Evolutionary conservation across 2,888 invertebrate species (phyloP).

Genomic region (Chymomyza amoena): DNA sequence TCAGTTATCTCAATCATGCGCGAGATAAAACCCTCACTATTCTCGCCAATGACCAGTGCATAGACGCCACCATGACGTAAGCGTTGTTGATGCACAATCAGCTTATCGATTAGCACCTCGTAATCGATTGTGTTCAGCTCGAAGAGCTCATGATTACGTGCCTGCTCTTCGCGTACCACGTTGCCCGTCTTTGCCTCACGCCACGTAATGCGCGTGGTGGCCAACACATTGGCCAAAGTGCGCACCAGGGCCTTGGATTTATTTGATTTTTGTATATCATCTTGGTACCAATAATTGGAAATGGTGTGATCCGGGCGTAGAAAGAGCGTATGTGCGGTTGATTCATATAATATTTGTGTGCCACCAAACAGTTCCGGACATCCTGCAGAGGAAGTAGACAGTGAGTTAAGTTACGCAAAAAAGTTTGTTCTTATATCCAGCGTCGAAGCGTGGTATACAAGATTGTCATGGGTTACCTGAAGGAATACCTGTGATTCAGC

Average conservation of each 20-base stretch:
- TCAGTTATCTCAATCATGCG: constrained; percentile 58
- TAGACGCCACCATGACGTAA: constrained; percentile 76
- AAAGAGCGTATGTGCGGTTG: constrained; percentile 59
- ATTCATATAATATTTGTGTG: constrained; percentile 42
- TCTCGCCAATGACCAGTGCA: constrained; percentile 61
- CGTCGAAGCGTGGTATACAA: too few relatives aligned
- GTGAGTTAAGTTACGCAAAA: too few relatives aligned
- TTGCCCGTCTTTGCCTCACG: constrained; percentile 36
- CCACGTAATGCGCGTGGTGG: constrained; percentile 54
- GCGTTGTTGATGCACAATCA: constrained; percentile 23
- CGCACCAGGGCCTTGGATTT: constrained; percentile 65
- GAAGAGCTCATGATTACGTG: constrained; percentile 47
- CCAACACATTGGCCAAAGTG: constrained; percentile 61
- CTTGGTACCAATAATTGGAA: constrained; percentile 56
- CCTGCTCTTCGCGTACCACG: constrained; percentile 38
- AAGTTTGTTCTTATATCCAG: too few relatives aligned
- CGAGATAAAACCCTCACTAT: constrained; percentile 17
- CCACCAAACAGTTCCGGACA: constrained; percentile 51
- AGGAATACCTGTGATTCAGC: too few relatives aligned
- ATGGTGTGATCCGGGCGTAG: constrained; percentile 41
- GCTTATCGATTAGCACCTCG: constrained; percentile 42
- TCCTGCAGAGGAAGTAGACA: constrained; percentile 35
- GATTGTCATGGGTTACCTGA: too few relatives aligned
- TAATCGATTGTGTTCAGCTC: constrained; percentile 62
- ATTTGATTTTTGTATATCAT: constrained; percentile 70